Conservation (phyloP, 2,113 vertebrate species). For the Pitta sordida region DNA sequence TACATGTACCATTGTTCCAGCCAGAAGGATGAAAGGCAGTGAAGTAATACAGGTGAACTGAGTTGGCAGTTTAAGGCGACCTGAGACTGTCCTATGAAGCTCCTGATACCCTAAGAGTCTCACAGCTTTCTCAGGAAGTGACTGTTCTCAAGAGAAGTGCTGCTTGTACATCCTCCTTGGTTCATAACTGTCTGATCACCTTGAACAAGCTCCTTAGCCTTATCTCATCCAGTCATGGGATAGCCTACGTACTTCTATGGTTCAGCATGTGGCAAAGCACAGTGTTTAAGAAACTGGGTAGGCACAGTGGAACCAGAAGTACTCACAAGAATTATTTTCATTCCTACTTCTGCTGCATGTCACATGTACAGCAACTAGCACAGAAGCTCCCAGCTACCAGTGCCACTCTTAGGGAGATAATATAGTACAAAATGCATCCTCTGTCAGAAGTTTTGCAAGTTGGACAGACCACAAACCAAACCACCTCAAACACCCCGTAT, state of each 20-base stretch:
- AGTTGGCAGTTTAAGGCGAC: not conserved
- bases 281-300: not conserved
- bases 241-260: not conserved
- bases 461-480: not conserved
- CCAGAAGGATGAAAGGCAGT: not conserved
- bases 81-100: not conserved
- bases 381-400: not conserved
- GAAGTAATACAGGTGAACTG: not conserved
- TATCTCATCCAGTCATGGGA: not conserved
- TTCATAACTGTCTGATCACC: not conserved
- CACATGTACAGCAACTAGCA: not conserved
- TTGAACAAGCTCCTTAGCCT: not conserved
- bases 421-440: not conserved
- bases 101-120: not conserved
- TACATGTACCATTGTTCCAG: not conserved
- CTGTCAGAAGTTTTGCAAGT: accelerated
- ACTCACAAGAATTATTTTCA: not conserved
- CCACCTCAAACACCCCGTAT: not conserved
- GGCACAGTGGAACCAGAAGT: not conserved
- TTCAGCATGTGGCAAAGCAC: not conserved
- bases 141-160: not conserved
- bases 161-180: not conserved
- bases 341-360: not conserved
- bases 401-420: not conserved
- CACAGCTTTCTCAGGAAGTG: not conserved